A percentile compares a stretch with the other conserved stretches of the same genome.
Evolutionary conservation across 2,888 invertebrate genomes (phyloP).

Genomic region (Ectemnius cavifrons): DNA sequence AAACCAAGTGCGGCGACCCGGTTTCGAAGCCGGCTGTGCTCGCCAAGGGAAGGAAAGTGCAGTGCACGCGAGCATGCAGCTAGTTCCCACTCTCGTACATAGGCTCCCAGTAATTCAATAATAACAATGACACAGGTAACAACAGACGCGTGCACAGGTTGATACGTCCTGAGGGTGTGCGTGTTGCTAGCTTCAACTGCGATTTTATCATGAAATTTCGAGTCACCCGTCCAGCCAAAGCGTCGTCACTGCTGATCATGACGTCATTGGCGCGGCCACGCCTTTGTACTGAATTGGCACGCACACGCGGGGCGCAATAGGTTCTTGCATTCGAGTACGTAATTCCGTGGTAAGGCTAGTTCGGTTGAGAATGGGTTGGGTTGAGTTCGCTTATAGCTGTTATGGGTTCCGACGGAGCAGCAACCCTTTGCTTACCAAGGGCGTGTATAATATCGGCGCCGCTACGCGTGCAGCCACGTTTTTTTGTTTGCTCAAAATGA

Average conservation of each 20-base stretch:
- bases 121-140: neutral
- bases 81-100: no score
- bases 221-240: slow-evolving; percentile 26
- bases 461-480: slow-evolving; percentile 56
- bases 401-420: slow-evolving; percentile 43
- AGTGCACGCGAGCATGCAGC: slow-evolving; percentile 1
- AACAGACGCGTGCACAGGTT: neutral
- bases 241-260: slow-evolving; percentile 37
- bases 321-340: slow-evolving; percentile 32
- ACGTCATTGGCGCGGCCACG: slow-evolving; percentile 46
- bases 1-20: slow-evolving; percentile 1
- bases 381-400: neutral
- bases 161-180: neutral
- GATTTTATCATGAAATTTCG: slow-evolving; percentile 37
- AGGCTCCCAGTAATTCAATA: slow-evolving; percentile 28
- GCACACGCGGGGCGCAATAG: slow-evolving; percentile 31
- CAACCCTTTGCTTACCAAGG: slow-evolving; percentile 67
- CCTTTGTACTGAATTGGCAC: slow-evolving; percentile 56
- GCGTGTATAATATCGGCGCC: slow-evolving; percentile 54
- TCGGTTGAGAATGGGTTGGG: slow-evolving; percentile 44
- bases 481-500: slow-evolving; percentile 67
- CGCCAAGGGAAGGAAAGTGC: neutral
- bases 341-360: slow-evolving; percentile 38
- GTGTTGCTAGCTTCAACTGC: neutral
- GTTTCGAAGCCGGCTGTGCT: neutral